phyloP scores from a whole-genome alignment of 1,140 invertebrate species.

The Mesaphorura yosii region DNA sequence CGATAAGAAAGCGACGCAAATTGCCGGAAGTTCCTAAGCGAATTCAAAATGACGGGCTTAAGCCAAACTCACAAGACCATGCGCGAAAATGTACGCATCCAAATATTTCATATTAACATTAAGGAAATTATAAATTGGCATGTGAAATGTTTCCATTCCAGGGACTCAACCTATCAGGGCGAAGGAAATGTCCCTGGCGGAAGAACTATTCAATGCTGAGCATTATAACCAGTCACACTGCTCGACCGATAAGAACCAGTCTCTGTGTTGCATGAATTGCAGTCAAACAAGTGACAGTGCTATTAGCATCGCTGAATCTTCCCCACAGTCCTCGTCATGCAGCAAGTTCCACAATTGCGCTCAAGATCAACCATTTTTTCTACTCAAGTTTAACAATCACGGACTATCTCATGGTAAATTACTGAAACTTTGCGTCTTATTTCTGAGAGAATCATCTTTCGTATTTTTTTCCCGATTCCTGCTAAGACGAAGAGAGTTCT shows the following conservation, averaged over 20 bases:
- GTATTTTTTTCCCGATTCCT: too few species aligned
- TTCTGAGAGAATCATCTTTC: too few species aligned
- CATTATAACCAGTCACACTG: too few species aligned
- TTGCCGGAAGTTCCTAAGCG: constrained; percentile 73
- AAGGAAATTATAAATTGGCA: too few species aligned
- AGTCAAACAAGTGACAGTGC: background rate
- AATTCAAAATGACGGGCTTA: constrained; percentile 60
- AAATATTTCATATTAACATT: too few species aligned
- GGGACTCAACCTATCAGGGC: constrained; percentile 27
- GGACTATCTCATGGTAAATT: constrained; percentile 10
- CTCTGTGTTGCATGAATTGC: background rate
- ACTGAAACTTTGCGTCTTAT: too few species aligned
- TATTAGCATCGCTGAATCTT: background rate
- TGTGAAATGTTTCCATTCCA: constrained; percentile 10
- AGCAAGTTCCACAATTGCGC: too few species aligned
- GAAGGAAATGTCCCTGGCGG: constrained; percentile 25
- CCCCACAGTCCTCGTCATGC: background rate
- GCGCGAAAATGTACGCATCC: too few species aligned
- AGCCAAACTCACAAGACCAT: constrained; percentile 30
- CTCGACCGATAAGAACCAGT: background rate
- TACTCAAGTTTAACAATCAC: constrained; percentile 44
- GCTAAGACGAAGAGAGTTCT: constrained; percentile 59
- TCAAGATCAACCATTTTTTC: constrained; percentile 56
- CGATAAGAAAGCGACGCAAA: constrained; percentile 61
- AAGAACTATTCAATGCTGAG: constrained; percentile 29